Percentiles rank a stretch among this genome's conserved stretches.
phyloP scores from a whole-genome alignment of 2,797 vertebrate genomes.

The Crypturellus tataupa region DNA sequence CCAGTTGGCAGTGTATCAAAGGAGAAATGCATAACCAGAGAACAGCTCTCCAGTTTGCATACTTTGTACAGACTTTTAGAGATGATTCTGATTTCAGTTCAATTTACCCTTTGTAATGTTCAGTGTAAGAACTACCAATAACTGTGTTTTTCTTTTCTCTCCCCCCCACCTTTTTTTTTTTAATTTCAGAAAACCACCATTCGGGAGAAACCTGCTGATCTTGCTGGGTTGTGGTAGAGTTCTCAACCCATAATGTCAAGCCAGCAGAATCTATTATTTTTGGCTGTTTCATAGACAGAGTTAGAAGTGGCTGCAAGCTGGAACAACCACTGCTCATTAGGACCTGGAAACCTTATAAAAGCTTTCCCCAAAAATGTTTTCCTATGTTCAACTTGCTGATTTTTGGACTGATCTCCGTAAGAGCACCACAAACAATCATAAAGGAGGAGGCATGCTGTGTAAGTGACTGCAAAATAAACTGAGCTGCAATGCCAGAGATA shows the following conservation, averaged over 20 bases:
- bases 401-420: not conserved
- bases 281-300: not conserved
- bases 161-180: not conserved
- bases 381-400: not conserved
- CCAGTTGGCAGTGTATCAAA: not conserved
- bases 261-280: not conserved
- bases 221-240: not conserved
- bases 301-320: not conserved
- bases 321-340: not conserved
- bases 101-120: not conserved
- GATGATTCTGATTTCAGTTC: not conserved
- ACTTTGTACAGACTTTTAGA: fast-evolving
- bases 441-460: not conserved
- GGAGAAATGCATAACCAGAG: not conserved
- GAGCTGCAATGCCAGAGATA: not conserved
- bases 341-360: not conserved
- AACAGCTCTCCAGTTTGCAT: not conserved
- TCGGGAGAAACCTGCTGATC: not conserved
- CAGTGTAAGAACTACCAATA: not conserved
- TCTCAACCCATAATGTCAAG: not conserved
- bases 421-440: not conserved
- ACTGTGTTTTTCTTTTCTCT: not conserved
- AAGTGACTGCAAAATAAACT: not conserved
- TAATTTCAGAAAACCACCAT: not conserved
- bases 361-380: not conserved